These are phyloP conservation scores for Tipula confusa DNA, from an alignment of 2,888 invertebrate species.

Conservation along the genomic window DNA sequence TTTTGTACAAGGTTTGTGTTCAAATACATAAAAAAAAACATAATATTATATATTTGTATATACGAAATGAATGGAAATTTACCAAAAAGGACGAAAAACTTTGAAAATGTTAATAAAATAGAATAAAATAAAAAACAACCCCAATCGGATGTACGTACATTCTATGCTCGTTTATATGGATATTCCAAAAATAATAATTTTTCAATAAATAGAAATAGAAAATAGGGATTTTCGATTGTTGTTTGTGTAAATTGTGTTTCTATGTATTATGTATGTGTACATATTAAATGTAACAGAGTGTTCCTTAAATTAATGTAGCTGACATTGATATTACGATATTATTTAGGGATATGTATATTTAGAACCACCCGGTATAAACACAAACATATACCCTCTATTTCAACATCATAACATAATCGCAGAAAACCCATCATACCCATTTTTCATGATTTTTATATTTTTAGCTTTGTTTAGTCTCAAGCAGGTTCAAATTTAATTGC, in stretches of 20 bases:
- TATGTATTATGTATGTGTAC: not conserved
- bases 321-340: not conserved
- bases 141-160: not conserved
- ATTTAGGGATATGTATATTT: not conserved
- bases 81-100: not conserved
- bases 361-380: not conserved
- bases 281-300: not conserved
- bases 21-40: not conserved
- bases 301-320: not conserved
- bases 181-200: not conserved
- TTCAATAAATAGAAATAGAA: not conserved
- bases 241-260: not conserved
- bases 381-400: not conserved
- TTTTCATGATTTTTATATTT: not conserved
- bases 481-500: slow-evolving; percentile 25
- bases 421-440: slow-evolving; percentile 20
- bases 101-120: slow-evolving; percentile 13
- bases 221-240: not conserved
- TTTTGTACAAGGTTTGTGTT: not conserved
- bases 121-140: slow-evolving; percentile 12
- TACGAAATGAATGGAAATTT: not conserved
- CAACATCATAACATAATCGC: not conserved
- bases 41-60: not conserved
- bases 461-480: not conserved
- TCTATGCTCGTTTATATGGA: too few relatives aligned